Conservation (phyloP, 1,140 invertebrate species). For the Schlechtendalia chinensis region DNA sequence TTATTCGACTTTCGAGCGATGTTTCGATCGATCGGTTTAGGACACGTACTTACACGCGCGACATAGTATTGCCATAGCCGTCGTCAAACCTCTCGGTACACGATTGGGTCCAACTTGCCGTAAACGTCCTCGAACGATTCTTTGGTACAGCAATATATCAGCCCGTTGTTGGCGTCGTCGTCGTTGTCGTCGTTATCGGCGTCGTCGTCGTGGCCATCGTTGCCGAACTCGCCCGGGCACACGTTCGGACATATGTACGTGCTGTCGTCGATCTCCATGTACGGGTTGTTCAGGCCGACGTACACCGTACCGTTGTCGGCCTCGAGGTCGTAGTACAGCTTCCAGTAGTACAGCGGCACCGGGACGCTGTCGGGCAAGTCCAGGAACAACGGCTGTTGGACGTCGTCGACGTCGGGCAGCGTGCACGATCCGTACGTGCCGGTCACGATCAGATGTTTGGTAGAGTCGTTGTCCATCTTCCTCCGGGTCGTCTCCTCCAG, state of each 20-base stretch:
- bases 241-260: constrained; percentile 18
- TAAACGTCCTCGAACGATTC: constrained; percentile 8
- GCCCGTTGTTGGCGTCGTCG: constrained; percentile 7
- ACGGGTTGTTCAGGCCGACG: constrained; percentile 67
- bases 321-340: constrained; percentile 62
- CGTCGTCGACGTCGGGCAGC: constrained; percentile 57
- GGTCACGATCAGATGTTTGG: constrained; percentile 59
- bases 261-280: constrained; percentile 53
- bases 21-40: too few species aligned
- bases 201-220: too few species aligned
- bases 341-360: constrained; percentile 64
- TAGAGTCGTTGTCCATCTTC: constrained; percentile 34
- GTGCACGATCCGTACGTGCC: constrained; percentile 61
- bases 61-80: too few species aligned
- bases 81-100: background rate
- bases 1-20: too few species aligned
- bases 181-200: too few species aligned
- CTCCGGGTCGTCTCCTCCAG: constrained; percentile 47
- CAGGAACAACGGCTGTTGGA: constrained; percentile 59
- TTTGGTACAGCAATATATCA: constrained; percentile 28
- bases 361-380: constrained; percentile 56
- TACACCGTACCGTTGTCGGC: constrained; percentile 61
- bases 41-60: too few species aligned
- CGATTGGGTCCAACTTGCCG: background rate
- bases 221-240: background rate